Evolutionary conservation across 2,797 vertebrate genomes (phyloP), one percentile per base, ranked within the genome.

Genomic region (Argyrosomus regius): DNA sequence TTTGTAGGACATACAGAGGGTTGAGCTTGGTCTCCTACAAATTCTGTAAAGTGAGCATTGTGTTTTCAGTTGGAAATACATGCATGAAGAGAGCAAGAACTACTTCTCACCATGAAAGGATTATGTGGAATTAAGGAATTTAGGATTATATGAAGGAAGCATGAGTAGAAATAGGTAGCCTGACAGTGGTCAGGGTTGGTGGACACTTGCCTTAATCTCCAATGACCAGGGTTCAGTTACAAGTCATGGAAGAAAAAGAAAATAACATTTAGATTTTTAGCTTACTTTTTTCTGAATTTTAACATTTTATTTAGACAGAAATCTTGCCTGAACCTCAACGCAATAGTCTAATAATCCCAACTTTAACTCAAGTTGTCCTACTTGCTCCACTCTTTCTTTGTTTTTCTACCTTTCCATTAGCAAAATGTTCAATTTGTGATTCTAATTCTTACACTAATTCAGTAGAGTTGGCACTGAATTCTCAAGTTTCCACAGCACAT

Each of bases 121-220:
- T 86, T 82, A 80, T 45, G 61, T 54, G 58, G 75, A 59, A 85
- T 88, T 87, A 85, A 75, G 52, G 68, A 86, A 76, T 82, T 79
- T 78, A 66, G 39, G 65, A 78, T 80, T 68, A 74, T 74, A 26
- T 13, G 6, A 74, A 65, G 56, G 28, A 75, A n/a, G 57, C 77
- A 74, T 66, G 13, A 41, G 7, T 43, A 56, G 46, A 81, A 85
- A 75, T 79, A 80, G 81, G 80, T 84, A 64, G 62, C 69, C 52
- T 58, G 10, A 68, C 66, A 68, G 53, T 57, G 58, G 61, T 71
- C 10, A 53, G 7, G 26, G 18, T 12, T 61, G 54, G 49, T 49
- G 22, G 18, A 68, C 49, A 22, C 12, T 39, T 28, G 9, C 7
- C 26, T 76, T 58, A 45, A 71, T 76, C 24, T 70, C 3, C 49